Evolutionary conservation across 2,113 vertebrate genomes (phyloP).

Genomic region (Microtus oregoni): DNA sequence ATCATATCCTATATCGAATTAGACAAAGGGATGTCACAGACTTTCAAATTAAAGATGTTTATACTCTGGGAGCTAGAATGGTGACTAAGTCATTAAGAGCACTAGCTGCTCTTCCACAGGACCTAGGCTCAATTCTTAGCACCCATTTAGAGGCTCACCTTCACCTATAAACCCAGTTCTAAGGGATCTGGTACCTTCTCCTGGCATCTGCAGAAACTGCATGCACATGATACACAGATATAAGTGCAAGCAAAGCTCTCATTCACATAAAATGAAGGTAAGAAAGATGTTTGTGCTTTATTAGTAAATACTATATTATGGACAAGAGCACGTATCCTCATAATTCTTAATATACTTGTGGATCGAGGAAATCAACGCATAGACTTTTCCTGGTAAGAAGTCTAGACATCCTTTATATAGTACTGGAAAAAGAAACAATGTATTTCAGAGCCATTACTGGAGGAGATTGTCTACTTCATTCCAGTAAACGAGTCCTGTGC

Average conservation of each 20-base stretch:
- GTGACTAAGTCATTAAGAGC: background rate
- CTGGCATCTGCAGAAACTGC: background rate
- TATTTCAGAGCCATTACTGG: background rate
- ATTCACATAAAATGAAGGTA: background rate
- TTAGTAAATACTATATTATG: background rate
- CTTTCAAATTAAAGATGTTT: slow-evolving; percentile 25
- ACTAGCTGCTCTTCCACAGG: background rate
- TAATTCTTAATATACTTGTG: background rate
- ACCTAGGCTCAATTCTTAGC: background rate
- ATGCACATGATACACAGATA: background rate
- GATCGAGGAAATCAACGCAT: background rate
- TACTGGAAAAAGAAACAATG: background rate
- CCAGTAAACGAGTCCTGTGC: background rate
- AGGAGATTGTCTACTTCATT: background rate
- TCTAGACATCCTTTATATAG: background rate
- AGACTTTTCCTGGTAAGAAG: slow-evolving; percentile 13
- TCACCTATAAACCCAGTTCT: background rate
- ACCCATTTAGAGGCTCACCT: background rate
- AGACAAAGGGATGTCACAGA: background rate
- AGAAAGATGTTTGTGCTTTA: background rate
- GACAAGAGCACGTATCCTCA: background rate
- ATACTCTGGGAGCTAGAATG: background rate
- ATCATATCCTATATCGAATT: background rate
- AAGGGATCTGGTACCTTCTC: background rate
- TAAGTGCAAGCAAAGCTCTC: background rate